These are phyloP conservation scores for Amphilophus citrinellus DNA, from an alignment of 2,113 vertebrate genomes.

Conservation along the genomic window DNA sequence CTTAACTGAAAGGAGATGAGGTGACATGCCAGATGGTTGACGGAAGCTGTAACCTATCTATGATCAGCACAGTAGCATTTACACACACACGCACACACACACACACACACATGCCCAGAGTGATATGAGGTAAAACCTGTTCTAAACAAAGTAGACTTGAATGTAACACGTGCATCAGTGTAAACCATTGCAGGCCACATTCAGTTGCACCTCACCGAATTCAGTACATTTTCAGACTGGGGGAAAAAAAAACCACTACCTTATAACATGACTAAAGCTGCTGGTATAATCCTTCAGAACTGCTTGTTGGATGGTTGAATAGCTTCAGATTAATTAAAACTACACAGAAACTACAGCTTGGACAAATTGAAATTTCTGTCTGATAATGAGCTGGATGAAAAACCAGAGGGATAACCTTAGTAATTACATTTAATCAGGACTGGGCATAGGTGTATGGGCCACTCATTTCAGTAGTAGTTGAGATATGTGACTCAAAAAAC, in stretches of 20 bases:
- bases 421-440: neutral
- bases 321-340: neutral
- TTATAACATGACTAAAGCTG: neutral
- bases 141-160: neutral
- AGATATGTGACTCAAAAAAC: neutral
- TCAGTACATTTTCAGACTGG: neutral
- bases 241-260: neutral
- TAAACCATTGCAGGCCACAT: neutral
- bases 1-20: conserved; percentile 80
- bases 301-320: conserved; percentile 11
- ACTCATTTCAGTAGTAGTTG: neutral
- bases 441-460: neutral
- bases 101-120: neutral
- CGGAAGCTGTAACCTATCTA: conserved; percentile 87
- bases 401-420: neutral
- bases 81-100: neutral
- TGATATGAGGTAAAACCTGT: neutral
- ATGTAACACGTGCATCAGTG: neutral
- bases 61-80: conserved; percentile 69
- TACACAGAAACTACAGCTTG: neutral
- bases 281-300: neutral
- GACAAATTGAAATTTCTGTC: neutral
- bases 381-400: neutral
- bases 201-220: neutral
- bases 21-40: conserved; percentile 87